Conservation (phyloP, 1,140 invertebrate species). For the Nasonia longicornis region DNA sequence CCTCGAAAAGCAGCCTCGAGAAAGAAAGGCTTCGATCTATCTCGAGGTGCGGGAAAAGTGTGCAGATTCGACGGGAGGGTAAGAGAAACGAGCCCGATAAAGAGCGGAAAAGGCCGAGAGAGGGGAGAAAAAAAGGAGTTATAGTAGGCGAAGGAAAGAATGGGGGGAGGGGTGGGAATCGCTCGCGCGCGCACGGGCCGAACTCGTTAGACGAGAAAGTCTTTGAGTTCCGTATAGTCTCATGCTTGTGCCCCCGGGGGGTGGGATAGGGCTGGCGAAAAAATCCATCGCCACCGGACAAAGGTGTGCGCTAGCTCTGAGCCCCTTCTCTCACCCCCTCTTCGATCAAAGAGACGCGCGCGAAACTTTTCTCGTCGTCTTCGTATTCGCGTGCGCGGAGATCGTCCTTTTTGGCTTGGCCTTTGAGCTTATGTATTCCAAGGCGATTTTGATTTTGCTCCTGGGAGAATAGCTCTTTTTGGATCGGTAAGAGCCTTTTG, state of each 20-base stretch:
- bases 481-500: background rate
- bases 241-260: background rate
- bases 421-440: slow-evolving; percentile 41
- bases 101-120: slow-evolving; percentile 2
- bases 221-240: slow-evolving; percentile 40
- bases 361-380: slow-evolving; percentile 31
- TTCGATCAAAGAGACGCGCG: slow-evolving; percentile 39
- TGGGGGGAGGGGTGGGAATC: background rate
- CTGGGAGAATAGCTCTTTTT: background rate
- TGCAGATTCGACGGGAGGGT: background rate
- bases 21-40: slow-evolving; percentile 28
- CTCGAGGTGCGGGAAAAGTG: background rate
- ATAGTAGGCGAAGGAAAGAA: background rate
- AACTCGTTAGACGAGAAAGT: slow-evolving; percentile 44
- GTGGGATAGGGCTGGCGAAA: background rate
- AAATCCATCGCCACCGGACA: slow-evolving; percentile 47
- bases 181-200: background rate
- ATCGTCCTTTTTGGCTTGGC: slow-evolving; percentile 1
- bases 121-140: background rate
- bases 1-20: background rate
- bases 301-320: slow-evolving; percentile 13
- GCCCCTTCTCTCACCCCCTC: background rate
- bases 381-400: background rate
- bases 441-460: slow-evolving; percentile 16
- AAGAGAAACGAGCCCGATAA: slow-evolving; percentile 21